Evolutionary conservation across 2,888 invertebrate genomes (phyloP).

Genomic region (Ditylenchus weischeri): DNA sequence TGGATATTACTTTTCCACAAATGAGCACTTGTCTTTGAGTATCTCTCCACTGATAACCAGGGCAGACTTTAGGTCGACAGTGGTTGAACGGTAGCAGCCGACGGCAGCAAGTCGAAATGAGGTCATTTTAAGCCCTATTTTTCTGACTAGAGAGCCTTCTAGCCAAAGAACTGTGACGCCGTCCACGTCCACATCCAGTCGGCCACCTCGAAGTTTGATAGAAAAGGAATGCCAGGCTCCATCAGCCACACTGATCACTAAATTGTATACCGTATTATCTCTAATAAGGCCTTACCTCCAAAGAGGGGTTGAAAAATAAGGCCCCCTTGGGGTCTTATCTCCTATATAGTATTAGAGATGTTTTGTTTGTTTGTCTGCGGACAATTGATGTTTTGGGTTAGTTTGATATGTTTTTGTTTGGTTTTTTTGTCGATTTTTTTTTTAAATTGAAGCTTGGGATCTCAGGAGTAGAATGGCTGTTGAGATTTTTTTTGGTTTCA

Average conservation of each 20-base stretch:
- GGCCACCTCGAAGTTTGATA: slow-evolving; percentile 47
- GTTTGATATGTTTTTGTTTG: no score
- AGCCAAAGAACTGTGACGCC: slow-evolving; percentile 52
- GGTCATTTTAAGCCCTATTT: slow-evolving; percentile 37
- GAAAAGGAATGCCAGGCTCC: slow-evolving; percentile 54
- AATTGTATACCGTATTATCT: slow-evolving; percentile 11
- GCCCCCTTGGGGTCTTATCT: no score
- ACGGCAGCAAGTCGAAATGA: slow-evolving; percentile 42
- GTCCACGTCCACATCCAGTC: slow-evolving; percentile 55
- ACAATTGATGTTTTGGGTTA: no score
- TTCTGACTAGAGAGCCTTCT: slow-evolving; percentile 44
- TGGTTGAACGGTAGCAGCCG: slow-evolving; percentile 52
- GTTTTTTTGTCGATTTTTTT: no score
- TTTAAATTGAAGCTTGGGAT: no score
- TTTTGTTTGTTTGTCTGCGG: no score
- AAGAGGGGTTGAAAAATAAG: no score
- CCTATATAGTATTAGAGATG: no score
- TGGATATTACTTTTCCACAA: slow-evolving; percentile 35
- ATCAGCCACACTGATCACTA: slow-evolving; percentile 41
- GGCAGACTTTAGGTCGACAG: slow-evolving; percentile 48
- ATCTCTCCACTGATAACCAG: slow-evolving; percentile 36
- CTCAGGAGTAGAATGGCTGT: no score
- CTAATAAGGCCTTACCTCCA: not conserved
- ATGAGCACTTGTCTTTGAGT: slow-evolving; percentile 39
- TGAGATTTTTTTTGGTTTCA: no score